Conservation (phyloP, 2,113 vertebrate species). For the Entomyzon cyanotis region DNA sequence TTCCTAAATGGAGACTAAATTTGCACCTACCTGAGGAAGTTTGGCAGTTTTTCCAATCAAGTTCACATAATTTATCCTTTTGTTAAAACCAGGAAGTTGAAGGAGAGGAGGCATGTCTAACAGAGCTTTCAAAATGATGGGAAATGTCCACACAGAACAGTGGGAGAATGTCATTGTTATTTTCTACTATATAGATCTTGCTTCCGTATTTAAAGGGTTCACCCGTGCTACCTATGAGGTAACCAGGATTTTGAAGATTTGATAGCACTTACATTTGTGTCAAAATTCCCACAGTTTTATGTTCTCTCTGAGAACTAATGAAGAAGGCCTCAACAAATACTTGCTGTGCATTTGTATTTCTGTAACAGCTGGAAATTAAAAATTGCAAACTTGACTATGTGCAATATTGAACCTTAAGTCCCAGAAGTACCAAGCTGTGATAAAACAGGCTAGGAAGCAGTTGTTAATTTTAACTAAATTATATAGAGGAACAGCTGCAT, state of each 20-base stretch:
- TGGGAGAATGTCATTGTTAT: neutral
- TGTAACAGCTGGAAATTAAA: conserved; percentile 8
- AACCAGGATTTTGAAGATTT: neutral
- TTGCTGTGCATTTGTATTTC: neutral
- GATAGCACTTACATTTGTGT: neutral
- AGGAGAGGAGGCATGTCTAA: neutral
- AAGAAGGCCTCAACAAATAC: neutral
- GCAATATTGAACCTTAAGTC: neutral
- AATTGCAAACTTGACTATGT: neutral
- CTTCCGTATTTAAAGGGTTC: neutral
- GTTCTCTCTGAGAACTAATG: neutral
- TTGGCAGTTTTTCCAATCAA: neutral
- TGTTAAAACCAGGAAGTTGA: neutral
- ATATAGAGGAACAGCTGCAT: neutral
- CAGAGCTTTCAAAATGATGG: neutral
- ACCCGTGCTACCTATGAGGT: neutral
- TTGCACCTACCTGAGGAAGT: neutral
- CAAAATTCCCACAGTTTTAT: neutral
- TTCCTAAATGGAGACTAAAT: neutral
- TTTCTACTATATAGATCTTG: neutral
- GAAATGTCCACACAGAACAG: neutral
- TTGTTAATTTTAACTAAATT: neutral
- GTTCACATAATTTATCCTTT: neutral
- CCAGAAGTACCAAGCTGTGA: neutral
- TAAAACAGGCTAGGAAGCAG: neutral